phyloP scores from a whole-genome alignment of 2,888 invertebrate species.

The Gandaritis pyraliata region DNA sequence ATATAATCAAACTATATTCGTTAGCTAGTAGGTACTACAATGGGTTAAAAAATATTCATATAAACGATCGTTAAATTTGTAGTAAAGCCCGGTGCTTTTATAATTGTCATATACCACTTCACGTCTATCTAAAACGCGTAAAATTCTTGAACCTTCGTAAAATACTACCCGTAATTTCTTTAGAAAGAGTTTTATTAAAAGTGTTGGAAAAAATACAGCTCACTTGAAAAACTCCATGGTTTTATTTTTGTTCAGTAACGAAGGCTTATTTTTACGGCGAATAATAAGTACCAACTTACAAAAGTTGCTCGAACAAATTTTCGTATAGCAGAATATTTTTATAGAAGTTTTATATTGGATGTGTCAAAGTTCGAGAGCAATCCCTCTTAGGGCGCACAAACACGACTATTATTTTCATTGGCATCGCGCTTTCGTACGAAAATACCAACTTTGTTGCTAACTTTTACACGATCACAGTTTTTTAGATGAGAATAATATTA shows the following conservation, averaged over 20 bases:
- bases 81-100: too few species aligned
- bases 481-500: constrained; percentile 13
- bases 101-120: too few species aligned
- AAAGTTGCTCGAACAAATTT: constrained; percentile 38
- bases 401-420: constrained; percentile 61
- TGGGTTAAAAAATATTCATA: too few species aligned
- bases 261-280: constrained; percentile 32
- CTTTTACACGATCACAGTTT: constrained; percentile 24
- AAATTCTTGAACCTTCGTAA: too few species aligned
- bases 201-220: constrained; percentile 4
- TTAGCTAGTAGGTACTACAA: too few species aligned
- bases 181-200: neutral
- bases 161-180: too few species aligned
- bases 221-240: constrained; percentile 23
- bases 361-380: constrained; percentile 58
- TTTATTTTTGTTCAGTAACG: constrained; percentile 28
- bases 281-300: constrained; percentile 32
- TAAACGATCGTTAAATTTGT: too few species aligned
- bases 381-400: constrained; percentile 60
- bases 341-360: constrained; percentile 55
- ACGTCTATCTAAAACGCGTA: too few species aligned
- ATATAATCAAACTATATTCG: too few species aligned
- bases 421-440: constrained; percentile 50
- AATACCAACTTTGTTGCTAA: constrained; percentile 62
- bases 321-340: constrained; percentile 44